phyloP scores from a whole-genome alignment of 2,888 invertebrate genomes.

The Bursaphelenchus okinawaensis region DNA sequence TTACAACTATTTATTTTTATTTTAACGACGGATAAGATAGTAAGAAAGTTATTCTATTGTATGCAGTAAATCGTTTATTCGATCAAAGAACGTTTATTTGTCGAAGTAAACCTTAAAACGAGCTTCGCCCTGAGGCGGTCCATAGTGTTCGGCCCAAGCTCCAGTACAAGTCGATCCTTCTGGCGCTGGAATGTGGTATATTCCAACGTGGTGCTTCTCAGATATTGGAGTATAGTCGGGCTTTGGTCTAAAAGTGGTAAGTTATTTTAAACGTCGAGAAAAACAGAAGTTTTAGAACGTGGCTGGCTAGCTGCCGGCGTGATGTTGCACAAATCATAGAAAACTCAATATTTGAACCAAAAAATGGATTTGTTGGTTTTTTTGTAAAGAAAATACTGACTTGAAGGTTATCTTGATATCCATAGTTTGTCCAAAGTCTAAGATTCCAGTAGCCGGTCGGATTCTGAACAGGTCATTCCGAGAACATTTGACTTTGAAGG shows the following conservation, averaged over 20 bases:
- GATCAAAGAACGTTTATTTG: too few species aligned
- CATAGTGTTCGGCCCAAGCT: slow-evolving; percentile 50
- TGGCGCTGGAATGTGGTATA: slow-evolving; percentile 52
- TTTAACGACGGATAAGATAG: too few species aligned
- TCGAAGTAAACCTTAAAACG: slow-evolving; percentile 35
- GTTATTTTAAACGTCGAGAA: too few species aligned
- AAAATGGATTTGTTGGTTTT: too few species aligned
- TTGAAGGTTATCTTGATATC: slow-evolving; percentile 26
- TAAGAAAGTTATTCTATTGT: too few species aligned
- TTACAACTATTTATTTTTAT: too few species aligned
- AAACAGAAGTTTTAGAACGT: too few species aligned
- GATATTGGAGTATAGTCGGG: slow-evolving; percentile 20
- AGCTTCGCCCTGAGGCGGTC: slow-evolving; percentile 45
- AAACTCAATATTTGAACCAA: too few species aligned
- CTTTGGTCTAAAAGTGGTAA: slow-evolving; percentile 18
- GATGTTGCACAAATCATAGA: too few species aligned
- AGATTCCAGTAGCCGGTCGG: slow-evolving; percentile 41
- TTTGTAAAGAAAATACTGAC: slow-evolving; percentile 14
- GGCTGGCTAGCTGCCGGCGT: too few species aligned
- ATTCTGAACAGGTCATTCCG: slow-evolving; percentile 50
- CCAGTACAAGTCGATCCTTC: slow-evolving; percentile 34
- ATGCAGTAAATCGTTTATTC: too few species aligned
- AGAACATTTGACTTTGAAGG: slow-evolving; percentile 52
- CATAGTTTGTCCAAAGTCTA: slow-evolving; percentile 38
- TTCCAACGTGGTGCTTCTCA: slow-evolving; percentile 44